Evolutionary conservation across 2,888 invertebrate genomes (phyloP).

Genomic region (Encarsia formosa): DNA sequence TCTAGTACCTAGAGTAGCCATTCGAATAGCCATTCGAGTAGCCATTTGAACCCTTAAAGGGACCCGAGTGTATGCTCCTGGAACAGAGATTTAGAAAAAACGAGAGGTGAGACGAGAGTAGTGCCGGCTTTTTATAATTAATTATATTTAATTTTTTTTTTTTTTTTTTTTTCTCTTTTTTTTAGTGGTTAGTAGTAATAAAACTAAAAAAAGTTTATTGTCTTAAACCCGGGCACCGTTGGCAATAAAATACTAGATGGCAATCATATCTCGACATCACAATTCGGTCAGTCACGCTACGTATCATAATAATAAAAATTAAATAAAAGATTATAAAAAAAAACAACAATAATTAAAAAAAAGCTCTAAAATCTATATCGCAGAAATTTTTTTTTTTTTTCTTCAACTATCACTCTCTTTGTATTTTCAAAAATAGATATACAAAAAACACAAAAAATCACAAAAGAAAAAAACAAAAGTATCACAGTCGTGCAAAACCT

Average conservation of each 20-base stretch:
- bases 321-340: no score
- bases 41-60: conserved; percentile 52
- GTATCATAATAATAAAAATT: no score
- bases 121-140: not conserved
- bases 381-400: no score
- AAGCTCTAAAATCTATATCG: no score
- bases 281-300: not conserved
- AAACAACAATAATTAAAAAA: no score
- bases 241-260: no score
- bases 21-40: conserved; percentile 52
- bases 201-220: not conserved
- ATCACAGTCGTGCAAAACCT: conserved; percentile 15
- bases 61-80: conserved; percentile 52
- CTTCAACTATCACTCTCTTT: no score
- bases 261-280: no score
- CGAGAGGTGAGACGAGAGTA: conserved; percentile 39
- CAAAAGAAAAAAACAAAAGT: conserved; percentile 8
- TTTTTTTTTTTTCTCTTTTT: conserved; percentile 23
- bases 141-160: conserved; percentile 14
- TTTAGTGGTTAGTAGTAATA: not conserved
- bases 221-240: conserved; percentile 2
- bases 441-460: not conserved
- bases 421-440: not conserved
- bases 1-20: conserved; percentile 52
- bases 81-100: conserved; percentile 50